Percentiles rank a stretch among this genome's conserved stretches.
These are phyloP conservation scores for Chaenocephalus aceratus DNA, from an alignment of 2,113 vertebrate genomes.

Conservation along the genomic window DNA sequence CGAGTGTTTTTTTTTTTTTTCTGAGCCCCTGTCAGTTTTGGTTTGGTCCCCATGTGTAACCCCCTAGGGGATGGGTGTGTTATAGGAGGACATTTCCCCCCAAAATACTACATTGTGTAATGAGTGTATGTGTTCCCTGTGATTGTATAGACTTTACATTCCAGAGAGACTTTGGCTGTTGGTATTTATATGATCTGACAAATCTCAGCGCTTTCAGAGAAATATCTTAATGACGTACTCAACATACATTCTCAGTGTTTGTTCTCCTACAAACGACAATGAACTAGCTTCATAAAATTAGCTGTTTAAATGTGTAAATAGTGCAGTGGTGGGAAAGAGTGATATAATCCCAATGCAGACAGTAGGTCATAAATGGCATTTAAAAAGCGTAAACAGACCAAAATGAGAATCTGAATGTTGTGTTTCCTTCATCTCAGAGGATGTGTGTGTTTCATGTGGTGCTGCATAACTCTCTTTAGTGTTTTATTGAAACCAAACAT, in stretches of 20 bases:
- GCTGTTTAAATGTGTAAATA: conserved; percentile 31
- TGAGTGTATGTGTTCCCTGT: conserved; percentile 36
- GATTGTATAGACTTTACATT: conserved; percentile 25
- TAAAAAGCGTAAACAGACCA: conserved; percentile 1
- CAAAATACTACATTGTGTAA: conserved; percentile 33
- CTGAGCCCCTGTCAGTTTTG: conserved; percentile 38
- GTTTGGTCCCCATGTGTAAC: conserved; percentile 43
- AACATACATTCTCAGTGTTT: neutral
- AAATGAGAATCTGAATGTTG: neutral
- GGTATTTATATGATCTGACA: conserved; percentile 4
- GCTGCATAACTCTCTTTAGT: neutral
- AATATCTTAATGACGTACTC: conserved; percentile 4
- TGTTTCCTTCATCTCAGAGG: neutral
- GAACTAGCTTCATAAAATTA: conserved; percentile 7
- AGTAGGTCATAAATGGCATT: conserved; percentile 25
- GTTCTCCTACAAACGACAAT: conserved; percentile 17
- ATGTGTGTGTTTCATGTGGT: neutral
- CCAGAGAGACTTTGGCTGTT: neutral
- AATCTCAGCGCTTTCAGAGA: neutral
- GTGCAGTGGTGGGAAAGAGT: conserved; percentile 16
- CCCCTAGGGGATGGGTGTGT: conserved; percentile 36
- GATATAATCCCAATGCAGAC: conserved; percentile 19
- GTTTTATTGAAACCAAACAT: conserved; percentile 3
- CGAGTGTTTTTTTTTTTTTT: conserved; percentile 5
- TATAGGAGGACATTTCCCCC: conserved; percentile 18